Base-by-base conservation (phyloP, 2,113 vertebrate genomes). In the Acrocephalus kingi region DNA sequence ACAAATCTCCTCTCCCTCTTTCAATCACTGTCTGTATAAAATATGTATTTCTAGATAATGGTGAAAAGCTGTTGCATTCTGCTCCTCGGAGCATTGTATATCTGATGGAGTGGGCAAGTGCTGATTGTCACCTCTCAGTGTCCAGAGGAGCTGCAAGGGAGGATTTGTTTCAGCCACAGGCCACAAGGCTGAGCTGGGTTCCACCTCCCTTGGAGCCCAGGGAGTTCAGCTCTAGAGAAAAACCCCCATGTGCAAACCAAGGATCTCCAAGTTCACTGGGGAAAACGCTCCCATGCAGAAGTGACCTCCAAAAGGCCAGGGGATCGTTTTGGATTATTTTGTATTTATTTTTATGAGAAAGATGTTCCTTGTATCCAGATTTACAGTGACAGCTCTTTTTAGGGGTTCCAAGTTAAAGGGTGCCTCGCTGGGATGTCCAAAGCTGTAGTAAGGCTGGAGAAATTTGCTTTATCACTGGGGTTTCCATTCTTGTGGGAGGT, bases 61-160 rank as follows among this genome's bases (percentile, higher is more conserved):
- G 67, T 51, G 31, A 11, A 54, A 77, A 66, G n/a, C 31, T 80
- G 28, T 12, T 68, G 45, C 55, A 17, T 24, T 16, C 49, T 72
- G 24, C 54, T 89, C 48, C 30, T 9, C 6, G 24, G 48, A 46
- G 37, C 49, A 16, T 0, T 1, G 49, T 23, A 31, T 1, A 0
- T 31, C 33, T 51, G 23, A 43, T 0, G 24, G 51, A 54, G 24
- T 7, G n/a, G 16, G 11, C 8, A 46, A 45, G 51, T 10, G 27
- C 45, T 35, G 10, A 33, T 59, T 55, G 30, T 55, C 66, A 41
- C 28, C 12, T 37, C 61, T 61, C 1, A 2, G 19, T 2, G 0
- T 7, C 68, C 66, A 41, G 18, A 48, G 56, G 19, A 55, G 19
- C 61, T 55, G 16, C 43, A 54, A 51, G 17, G 16, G 10, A 82